Percentiles rank a stretch among this genome's conserved stretches.
phyloP scores from a whole-genome alignment of 2,797 vertebrate species.

The Crenichthys baileyi region DNA sequence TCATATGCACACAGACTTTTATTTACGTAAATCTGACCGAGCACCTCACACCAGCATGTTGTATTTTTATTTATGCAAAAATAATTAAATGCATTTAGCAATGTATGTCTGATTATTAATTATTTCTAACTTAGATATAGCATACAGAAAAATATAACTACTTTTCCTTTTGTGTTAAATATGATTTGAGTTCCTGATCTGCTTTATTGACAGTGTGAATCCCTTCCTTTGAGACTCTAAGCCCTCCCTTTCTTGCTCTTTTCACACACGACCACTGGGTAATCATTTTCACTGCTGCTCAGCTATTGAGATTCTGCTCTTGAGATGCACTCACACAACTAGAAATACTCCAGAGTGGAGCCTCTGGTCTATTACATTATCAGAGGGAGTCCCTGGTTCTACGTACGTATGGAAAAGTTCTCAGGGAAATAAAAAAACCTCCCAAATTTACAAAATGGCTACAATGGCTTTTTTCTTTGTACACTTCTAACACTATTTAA shows the following conservation, averaged over 20 bases:
- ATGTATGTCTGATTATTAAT: not conserved
- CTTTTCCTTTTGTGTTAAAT: not conserved
- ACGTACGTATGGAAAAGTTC: not conserved
- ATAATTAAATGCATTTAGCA: not conserved
- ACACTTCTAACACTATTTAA: no score
- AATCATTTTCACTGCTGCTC: not conserved
- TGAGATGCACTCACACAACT: not conserved
- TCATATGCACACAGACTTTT: slow-evolving; percentile 4
- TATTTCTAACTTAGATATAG: not conserved
- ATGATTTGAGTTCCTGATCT: not conserved
- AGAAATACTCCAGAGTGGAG: not conserved
- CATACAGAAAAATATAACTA: not conserved
- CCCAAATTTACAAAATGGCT: not conserved
- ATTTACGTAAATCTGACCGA: slow-evolving; percentile 18
- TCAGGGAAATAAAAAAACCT: not conserved
- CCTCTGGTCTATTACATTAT: not conserved
- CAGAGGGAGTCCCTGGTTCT: not conserved
- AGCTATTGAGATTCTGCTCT: not conserved
- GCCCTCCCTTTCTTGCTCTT: not conserved
- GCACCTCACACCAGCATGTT: not conserved
- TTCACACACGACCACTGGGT: not conserved
- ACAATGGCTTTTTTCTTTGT: no score
- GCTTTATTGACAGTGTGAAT: not conserved
- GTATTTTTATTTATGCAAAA: not conserved
- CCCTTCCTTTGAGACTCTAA: not conserved